phyloP scores from a whole-genome alignment of 2,797 vertebrate species.

The Chaunax sp. region DNA sequence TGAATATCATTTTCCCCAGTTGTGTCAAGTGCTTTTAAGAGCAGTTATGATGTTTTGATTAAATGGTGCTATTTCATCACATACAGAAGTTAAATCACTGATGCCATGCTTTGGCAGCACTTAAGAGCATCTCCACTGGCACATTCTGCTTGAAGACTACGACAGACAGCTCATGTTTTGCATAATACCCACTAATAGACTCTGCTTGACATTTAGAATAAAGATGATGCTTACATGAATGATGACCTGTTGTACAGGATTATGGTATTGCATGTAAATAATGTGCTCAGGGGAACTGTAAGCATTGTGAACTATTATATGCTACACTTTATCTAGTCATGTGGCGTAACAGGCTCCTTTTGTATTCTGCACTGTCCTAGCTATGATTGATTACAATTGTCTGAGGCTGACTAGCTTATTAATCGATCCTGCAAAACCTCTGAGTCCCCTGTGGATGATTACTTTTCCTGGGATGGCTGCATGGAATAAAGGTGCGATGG shows the following conservation, averaged over 20 bases:
- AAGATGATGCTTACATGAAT: constrained; percentile 23
- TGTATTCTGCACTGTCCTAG: constrained; percentile 53
- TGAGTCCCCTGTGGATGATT: constrained; percentile 58
- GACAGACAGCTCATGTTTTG: constrained; percentile 11
- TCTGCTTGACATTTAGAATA: constrained; percentile 34
- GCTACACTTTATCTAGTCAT: constrained; percentile 39
- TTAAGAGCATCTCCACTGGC: neutral
- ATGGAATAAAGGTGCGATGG: constrained; percentile 16
- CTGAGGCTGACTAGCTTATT: constrained; percentile 75
- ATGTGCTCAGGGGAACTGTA: constrained; percentile 33
- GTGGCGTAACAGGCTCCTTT: constrained; percentile 27
- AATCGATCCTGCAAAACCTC: constrained; percentile 76
- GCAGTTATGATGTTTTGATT: neutral
- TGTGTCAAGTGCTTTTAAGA: neutral
- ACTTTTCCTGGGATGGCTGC: constrained; percentile 42
- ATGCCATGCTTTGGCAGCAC: neutral
- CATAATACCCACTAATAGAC: constrained; percentile 3
- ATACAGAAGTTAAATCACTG: neutral
- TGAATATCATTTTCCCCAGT: neutral
- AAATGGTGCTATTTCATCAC: neutral
- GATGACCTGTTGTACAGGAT: constrained; percentile 36
- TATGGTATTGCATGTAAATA: constrained; percentile 34
- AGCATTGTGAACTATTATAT: constrained; percentile 34
- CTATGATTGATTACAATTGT: constrained; percentile 80
- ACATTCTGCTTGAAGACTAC: neutral